Evolutionary conservation across 2,797 vertebrate genomes (phyloP), one percentile per base, ranked within the genome.

Genomic region (Sebastes dallii): DNA sequence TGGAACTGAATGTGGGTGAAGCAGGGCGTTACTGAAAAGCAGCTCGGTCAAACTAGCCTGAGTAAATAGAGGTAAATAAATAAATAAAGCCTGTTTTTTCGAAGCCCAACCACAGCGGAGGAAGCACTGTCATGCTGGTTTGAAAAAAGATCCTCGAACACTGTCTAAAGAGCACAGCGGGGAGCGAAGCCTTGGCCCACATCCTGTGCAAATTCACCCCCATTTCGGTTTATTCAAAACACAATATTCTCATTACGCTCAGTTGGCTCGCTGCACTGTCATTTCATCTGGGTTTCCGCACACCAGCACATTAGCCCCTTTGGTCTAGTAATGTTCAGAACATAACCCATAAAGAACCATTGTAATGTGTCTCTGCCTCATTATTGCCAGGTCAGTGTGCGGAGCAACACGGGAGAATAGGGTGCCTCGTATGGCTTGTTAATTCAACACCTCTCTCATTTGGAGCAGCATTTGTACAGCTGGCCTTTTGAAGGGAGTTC

Each of bases 391-490:
- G 92, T 90, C 92, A 92, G 86, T 82, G 84, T 87, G 66, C 34
- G 66, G 80, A 88, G 87, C 83, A 71, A 81, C 77, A 34, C 77
- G 4, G 87, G 85, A 91, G 88, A 88, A 84, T 67, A 54, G 83
- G 82, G 39, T 4, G 82, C 78, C 89, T 88, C 83, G 32, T 66
- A 83, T 66, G 89, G 88, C 86, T 90, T 89, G 91, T 94, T 93
- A 94, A 94, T 94, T 94, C 91, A 90, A 90, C 94, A 94, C 92
- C 90, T 94, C 91, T 78, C 86, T 88, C 88, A 92, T 86, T 90
- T 86, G 36, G 80, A 24, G 67, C 78, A 56, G 77, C 90, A 86
- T 94, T 94, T 94, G 89, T 88, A 92, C 92, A 92, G 92, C 93
- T 93, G 93, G 88, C 82, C 84, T 87, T 92, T 80, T 88, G 87